Percentiles rank a stretch among this genome's conserved stretches.
Conservation (phyloP, 2,888 invertebrate genomes). For the Reticulitermes lucifugus region DNA sequence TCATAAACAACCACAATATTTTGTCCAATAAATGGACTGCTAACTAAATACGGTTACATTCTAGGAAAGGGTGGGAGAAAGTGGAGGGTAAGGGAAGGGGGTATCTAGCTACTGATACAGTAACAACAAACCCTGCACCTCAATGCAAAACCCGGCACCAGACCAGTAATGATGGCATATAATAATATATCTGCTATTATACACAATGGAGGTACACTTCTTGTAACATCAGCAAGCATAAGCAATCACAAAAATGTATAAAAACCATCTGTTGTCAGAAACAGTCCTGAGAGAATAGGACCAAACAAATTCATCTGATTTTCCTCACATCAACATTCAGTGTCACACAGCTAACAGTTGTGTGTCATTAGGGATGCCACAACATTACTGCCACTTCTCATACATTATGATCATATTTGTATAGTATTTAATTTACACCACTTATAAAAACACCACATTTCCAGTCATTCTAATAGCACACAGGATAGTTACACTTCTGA, state of each 20-base stretch:
- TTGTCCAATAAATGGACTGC: slow-evolving; percentile 16
- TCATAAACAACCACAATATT: slow-evolving; percentile 21
- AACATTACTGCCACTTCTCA: too few species aligned
- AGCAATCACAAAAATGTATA: background rate
- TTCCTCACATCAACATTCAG: background rate
- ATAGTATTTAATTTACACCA: too few species aligned
- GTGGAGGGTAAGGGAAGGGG: background rate
- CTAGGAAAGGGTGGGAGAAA: background rate
- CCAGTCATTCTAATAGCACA: too few species aligned
- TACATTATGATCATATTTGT: too few species aligned
- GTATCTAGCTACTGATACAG: slow-evolving; percentile 36
- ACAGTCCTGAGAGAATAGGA: background rate
- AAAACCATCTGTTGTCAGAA: background rate
- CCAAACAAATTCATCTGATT: background rate
- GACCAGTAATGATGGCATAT: slow-evolving; percentile 31
- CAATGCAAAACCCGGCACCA: slow-evolving; percentile 39
- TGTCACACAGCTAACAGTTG: background rate
- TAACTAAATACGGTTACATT: slow-evolving; percentile 6
- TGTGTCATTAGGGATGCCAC: background rate
- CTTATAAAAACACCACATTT: too few species aligned
- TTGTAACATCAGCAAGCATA: slow-evolving; percentile 17
- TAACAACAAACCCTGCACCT: slow-evolving; percentile 45
- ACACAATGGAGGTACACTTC: slow-evolving; percentile 1
- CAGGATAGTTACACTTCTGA: too few species aligned
- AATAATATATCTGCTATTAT: slow-evolving; percentile 23